Evolutionary conservation across 2,797 vertebrate genomes (phyloP).

Genomic region (Rhinogobio ventralis): DNA sequence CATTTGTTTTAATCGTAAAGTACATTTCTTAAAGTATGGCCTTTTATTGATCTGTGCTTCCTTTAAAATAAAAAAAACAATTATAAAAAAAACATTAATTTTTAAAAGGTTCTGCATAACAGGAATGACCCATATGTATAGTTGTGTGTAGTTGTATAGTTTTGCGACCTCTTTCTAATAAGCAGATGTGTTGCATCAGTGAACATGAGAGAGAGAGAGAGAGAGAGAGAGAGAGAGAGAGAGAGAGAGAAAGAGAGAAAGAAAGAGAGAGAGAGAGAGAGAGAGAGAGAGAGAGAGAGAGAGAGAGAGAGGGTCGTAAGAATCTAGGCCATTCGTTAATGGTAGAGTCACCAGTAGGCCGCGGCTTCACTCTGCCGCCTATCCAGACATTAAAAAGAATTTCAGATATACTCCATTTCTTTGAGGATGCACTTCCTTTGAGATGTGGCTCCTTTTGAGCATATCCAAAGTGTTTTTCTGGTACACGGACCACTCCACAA

Average conservation of each 20-base stretch:
- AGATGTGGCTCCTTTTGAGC: constrained; percentile 69
- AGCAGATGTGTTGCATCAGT: constrained; percentile 48
- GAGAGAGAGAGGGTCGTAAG: constrained; percentile 49
- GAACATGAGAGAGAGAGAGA: not conserved
- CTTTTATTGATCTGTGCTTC: not conserved
- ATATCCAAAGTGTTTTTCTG: constrained; percentile 69
- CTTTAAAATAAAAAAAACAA: not conserved
- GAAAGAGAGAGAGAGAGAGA: constrained; percentile 9
- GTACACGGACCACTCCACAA: constrained; percentile 61
- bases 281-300: constrained; percentile 36
- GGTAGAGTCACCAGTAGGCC: constrained; percentile 63
- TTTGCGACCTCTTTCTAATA: constrained; percentile 14
- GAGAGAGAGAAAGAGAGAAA: constrained; percentile 24
- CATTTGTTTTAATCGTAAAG: not conserved
- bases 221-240: constrained; percentile 33
- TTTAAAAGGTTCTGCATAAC: not conserved
- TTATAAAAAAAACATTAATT: not conserved
- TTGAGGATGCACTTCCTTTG: constrained; percentile 71
- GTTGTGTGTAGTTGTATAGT: not conserved
- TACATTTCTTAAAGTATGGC: not conserved
- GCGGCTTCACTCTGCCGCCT: constrained; percentile 56
- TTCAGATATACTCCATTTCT: constrained; percentile 67
- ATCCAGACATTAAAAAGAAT: constrained; percentile 73
- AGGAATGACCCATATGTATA: not conserved
- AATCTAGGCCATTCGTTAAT: constrained; percentile 68